Evolutionary conservation across 2,113 vertebrate genomes (phyloP).

Genomic region (Ibidorhyncha struthersii): DNA sequence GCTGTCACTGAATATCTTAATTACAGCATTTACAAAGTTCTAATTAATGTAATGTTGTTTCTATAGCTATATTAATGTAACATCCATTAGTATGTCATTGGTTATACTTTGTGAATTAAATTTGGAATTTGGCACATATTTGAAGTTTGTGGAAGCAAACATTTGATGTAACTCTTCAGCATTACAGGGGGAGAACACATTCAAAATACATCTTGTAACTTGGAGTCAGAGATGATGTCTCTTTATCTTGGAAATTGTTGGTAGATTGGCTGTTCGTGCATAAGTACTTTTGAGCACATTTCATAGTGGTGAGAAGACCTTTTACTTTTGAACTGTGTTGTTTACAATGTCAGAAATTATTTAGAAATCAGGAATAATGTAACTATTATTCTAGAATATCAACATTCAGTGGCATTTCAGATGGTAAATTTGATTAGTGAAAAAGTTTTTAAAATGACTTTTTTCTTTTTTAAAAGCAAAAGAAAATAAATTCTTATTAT

Average conservation of each 20-base stretch:
- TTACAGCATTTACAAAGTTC: slow-evolving; percentile 78
- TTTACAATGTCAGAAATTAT: neutral
- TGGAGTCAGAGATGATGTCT: neutral
- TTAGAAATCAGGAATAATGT: neutral
- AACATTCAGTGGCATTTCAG: neutral
- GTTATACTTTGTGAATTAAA: slow-evolving; percentile 64
- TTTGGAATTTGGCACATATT: slow-evolving; percentile 65
- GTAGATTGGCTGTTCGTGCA: neutral
- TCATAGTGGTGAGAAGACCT: neutral
- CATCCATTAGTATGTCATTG: slow-evolving; percentile 68
- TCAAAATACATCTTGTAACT: neutral
- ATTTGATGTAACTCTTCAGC: neutral
- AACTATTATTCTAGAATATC: neutral
- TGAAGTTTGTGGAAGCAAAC: slow-evolving; percentile 34
- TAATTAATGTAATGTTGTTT: slow-evolving; percentile 83
- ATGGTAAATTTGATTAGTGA: neutral
- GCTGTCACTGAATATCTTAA: slow-evolving; percentile 80
- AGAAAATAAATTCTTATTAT: neutral
- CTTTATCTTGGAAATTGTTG: neutral
- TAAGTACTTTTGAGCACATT: neutral
- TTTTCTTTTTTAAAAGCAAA: neutral
- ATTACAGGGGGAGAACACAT: neutral
- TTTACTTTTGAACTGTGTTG: neutral
- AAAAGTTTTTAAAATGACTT: neutral
- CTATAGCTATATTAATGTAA: slow-evolving; percentile 79